Conservation (phyloP, 2,888 invertebrate genomes). For the Eupsilia transversa region DNA sequence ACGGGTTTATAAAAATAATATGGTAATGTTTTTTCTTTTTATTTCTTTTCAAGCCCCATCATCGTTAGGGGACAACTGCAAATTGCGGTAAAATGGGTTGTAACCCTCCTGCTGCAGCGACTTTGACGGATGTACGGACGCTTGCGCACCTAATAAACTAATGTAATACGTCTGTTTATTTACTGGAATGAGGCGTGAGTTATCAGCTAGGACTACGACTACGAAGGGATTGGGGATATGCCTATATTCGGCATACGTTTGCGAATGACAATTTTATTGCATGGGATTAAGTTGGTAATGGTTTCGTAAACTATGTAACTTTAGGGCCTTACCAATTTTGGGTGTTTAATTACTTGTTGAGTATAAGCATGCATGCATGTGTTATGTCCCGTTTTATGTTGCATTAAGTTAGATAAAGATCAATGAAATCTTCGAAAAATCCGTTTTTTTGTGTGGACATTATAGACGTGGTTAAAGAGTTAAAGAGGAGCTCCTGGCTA, state of each 20-base stretch:
- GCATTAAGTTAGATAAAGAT: too few relatives aligned
- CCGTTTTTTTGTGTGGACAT: too few relatives aligned
- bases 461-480: too few relatives aligned
- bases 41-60: too few relatives aligned
- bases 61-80: conserved; percentile 78
- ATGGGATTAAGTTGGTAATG: not conserved
- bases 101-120: conserved; percentile 80
- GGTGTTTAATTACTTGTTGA: not conserved
- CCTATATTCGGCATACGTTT: conserved; percentile 8
- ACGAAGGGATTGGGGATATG: not conserved
- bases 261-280: not conserved
- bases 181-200: conserved; percentile 44
- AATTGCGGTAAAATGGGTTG: conserved; percentile 87
- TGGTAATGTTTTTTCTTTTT: too few relatives aligned
- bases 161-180: conserved; percentile 74
- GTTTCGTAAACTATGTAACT: not conserved
- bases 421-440: too few relatives aligned
- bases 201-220: conserved; percentile 53
- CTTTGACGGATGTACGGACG: conserved; percentile 87
- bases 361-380: not conserved
- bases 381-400: too few relatives aligned
- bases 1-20: too few relatives aligned
- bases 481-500: too few relatives aligned
- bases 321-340: not conserved
- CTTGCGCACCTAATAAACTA: conserved; percentile 88